Percentiles rank a stretch among this genome's conserved stretches.
Conservation (phyloP, 2,113 vertebrate genomes). For the Equus quagga region DNA sequence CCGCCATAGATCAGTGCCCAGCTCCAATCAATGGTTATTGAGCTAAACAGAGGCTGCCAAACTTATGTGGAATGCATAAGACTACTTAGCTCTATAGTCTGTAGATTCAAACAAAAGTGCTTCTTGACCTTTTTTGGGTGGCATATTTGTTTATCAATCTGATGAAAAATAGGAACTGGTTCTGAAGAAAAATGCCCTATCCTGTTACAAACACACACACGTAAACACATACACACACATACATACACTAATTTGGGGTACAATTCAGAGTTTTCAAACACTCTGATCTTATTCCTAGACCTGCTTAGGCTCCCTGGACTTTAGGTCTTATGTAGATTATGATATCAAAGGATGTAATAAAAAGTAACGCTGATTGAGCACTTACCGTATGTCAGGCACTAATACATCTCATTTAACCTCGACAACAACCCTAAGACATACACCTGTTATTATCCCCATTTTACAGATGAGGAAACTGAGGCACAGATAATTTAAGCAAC, state of each 20-base stretch:
- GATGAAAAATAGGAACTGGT: not conserved
- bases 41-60: not conserved
- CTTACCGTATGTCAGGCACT: not conserved
- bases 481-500: not conserved
- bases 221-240: not conserved
- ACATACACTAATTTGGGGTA: not conserved
- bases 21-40: not conserved
- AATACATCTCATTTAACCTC: not conserved
- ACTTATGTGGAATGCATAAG: not conserved
- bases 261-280: not conserved
- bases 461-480: not conserved
- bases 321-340: not conserved
- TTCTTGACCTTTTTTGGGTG: not conserved
- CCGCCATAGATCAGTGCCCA: not conserved
- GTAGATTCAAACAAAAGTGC: not conserved
- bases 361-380: not conserved
- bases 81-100: not conserved
- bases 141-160: conserved; percentile 15
- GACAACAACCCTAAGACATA: not conserved
- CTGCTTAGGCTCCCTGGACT: not conserved
- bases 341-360: not conserved
- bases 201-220: not conserved
- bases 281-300: not conserved
- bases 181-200: not conserved
- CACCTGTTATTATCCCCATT: not conserved